Percentiles rank a stretch among this genome's conserved stretches.
Conservation (phyloP, 1,140 invertebrate species). For the Drosophila pandora region DNA sequence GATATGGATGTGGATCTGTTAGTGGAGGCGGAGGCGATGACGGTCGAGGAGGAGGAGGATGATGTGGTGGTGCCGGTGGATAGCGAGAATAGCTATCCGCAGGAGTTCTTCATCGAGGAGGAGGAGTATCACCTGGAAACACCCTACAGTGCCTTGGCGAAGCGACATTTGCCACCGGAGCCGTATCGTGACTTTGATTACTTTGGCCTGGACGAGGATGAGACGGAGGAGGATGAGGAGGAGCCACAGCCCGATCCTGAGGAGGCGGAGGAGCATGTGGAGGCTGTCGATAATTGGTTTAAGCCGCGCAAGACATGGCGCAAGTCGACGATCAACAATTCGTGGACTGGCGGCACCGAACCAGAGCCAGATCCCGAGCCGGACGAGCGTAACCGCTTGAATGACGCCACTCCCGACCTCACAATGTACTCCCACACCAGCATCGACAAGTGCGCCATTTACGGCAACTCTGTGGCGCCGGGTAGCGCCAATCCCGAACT, state of each 20-base stretch:
- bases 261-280: neutral
- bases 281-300: constrained; percentile 23
- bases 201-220: constrained; percentile 56
- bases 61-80: constrained; percentile 12
- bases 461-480: constrained; percentile 10
- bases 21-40: constrained; percentile 19
- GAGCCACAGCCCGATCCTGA: constrained; percentile 14
- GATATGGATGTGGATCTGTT: constrained; percentile 45
- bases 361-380: constrained; percentile 26
- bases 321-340: constrained; percentile 24
- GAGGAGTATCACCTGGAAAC: constrained; percentile 56
- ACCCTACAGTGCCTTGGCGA: constrained; percentile 76
- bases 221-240: constrained; percentile 6
- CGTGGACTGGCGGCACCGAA: constrained; percentile 18
- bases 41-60: constrained; percentile 29
- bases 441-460: constrained; percentile 37
- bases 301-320: constrained; percentile 49
- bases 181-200: constrained; percentile 76
- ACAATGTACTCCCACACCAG: constrained; percentile 15
- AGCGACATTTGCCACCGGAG: constrained; percentile 71
- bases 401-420: neutral
- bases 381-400: neutral
- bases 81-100: constrained; percentile 38
- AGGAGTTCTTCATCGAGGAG: constrained; percentile 52
- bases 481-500: constrained; percentile 7